These are phyloP conservation scores for Ambastaia sidthimunki DNA, from an alignment of 2,797 vertebrate genomes.

Conservation along the genomic window DNA sequence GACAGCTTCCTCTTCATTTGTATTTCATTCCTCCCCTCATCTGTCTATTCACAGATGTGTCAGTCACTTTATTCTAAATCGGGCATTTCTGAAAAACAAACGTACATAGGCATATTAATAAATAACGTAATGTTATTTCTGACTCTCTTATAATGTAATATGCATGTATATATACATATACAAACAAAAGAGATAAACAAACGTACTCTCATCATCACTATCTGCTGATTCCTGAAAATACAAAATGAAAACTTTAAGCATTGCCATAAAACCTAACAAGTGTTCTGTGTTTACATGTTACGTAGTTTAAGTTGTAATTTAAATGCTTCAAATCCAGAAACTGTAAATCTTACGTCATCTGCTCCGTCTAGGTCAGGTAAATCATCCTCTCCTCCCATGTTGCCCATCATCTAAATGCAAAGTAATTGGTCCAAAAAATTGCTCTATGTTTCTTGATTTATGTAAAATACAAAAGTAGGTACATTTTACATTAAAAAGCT, in stretches of 20 bases:
- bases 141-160: too few species aligned
- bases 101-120: background rate
- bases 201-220: slow-evolving; percentile 97
- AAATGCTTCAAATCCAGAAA: background rate
- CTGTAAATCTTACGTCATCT: slow-evolving; percentile 87
- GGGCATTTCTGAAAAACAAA: slow-evolving; percentile 86
- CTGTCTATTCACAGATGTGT: slow-evolving; percentile 59
- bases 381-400: slow-evolving; percentile 94
- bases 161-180: too few species aligned
- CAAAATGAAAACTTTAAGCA: slow-evolving; percentile 34
- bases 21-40: slow-evolving; percentile 75
- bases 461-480: background rate
- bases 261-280: slow-evolving; percentile 2
- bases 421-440: background rate
- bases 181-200: slow-evolving; percentile 50
- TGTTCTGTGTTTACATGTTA: background rate
- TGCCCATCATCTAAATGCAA: slow-evolving; percentile 93
- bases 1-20: slow-evolving; percentile 74
- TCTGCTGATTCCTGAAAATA: slow-evolving; percentile 88
- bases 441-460: background rate
- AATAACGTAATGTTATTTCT: background rate
- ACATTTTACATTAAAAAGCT: background rate
- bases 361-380: slow-evolving; percentile 93
- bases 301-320: background rate
- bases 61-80: slow-evolving; percentile 89